A percentile compares a stretch with the other conserved stretches of the same genome.
Conservation (phyloP, 1,140 invertebrate genomes). For the Eueides isabella region DNA sequence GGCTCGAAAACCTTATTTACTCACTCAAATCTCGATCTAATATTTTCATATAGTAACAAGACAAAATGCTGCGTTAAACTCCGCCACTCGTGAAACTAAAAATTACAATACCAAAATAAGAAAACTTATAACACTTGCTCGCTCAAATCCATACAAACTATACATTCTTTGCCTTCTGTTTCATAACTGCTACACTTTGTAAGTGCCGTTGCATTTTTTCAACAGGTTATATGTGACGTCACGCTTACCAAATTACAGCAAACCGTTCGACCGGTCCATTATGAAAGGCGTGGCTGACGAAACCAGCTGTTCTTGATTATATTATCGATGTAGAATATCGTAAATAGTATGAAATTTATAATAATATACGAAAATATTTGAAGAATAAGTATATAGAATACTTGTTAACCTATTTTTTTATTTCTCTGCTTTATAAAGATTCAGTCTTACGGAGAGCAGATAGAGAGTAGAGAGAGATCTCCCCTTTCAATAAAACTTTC, state of each 20-base stretch:
- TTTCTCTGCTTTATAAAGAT: too few relatives aligned
- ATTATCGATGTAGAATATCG: neutral
- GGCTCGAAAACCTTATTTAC: too few relatives aligned
- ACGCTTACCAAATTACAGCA: constrained; percentile 28
- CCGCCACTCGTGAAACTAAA: too few relatives aligned
- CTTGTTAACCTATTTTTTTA: too few relatives aligned
- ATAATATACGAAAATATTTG: too few relatives aligned
- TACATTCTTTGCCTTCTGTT: neutral
- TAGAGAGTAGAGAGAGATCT: too few relatives aligned
- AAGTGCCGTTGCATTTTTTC: constrained; percentile 15
- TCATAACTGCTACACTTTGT: constrained; percentile 13
- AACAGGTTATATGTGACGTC: constrained; percentile 31
- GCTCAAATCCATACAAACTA: neutral
- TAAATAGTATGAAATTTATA: neutral
- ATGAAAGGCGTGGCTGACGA: constrained; percentile 28
- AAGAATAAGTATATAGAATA: too few relatives aligned
- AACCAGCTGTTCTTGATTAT: constrained; percentile 12
- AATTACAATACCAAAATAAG: neutral
- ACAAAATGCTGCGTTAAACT: too few relatives aligned
- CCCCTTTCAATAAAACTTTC: too few relatives aligned
- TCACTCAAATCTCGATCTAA: too few relatives aligned
- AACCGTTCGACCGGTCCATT: constrained; percentile 30
- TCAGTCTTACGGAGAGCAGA: too few relatives aligned
- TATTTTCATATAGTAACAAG: too few relatives aligned
- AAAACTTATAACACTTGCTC: neutral